A percentile compares a stretch with the other conserved stretches of the same genome.
Conservation (phyloP, 2,797 vertebrate genomes). For the Myripristis jacobus region DNA sequence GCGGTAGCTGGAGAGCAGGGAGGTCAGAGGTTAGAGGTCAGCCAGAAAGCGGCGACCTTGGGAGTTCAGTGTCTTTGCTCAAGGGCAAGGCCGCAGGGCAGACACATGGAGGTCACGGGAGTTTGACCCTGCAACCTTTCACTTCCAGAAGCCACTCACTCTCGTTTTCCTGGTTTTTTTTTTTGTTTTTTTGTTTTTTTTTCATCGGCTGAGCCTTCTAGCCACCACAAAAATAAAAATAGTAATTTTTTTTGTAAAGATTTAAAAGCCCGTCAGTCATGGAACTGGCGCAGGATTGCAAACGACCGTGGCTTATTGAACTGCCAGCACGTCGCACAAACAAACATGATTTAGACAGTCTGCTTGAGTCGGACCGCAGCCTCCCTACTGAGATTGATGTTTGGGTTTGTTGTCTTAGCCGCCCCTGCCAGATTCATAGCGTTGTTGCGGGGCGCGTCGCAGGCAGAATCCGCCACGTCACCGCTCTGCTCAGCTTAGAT, state of each 20-base stretch:
- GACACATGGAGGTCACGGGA: no score
- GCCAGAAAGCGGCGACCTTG: neutral
- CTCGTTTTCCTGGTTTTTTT: no score
- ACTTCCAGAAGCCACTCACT: neutral
- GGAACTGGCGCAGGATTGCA: conserved; percentile 2
- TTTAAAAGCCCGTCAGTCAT: neutral
- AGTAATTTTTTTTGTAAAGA: neutral
- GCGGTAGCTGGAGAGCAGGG: neutral
- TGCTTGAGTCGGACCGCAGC: conserved; percentile 18
- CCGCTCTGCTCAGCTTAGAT: conserved; percentile 1
- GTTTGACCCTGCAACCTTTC: no score
- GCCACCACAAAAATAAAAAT: neutral
- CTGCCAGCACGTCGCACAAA: conserved; percentile 47
- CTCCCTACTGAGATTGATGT: conserved; percentile 30
- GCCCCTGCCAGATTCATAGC: conserved; percentile 13
- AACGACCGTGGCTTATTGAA: conserved; percentile 13
- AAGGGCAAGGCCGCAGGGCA: no score
- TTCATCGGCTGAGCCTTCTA: neutral
- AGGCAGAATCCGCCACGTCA: neutral
- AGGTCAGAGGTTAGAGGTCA: neutral
- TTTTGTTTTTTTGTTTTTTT: no score
- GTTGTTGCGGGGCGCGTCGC: neutral
- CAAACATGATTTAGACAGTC: conserved; percentile 56
- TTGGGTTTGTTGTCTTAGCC: conserved; percentile 20
- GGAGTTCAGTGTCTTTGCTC: neutral